phyloP scores from a whole-genome alignment of 2,888 invertebrate species.

The Encarsia formosa region DNA sequence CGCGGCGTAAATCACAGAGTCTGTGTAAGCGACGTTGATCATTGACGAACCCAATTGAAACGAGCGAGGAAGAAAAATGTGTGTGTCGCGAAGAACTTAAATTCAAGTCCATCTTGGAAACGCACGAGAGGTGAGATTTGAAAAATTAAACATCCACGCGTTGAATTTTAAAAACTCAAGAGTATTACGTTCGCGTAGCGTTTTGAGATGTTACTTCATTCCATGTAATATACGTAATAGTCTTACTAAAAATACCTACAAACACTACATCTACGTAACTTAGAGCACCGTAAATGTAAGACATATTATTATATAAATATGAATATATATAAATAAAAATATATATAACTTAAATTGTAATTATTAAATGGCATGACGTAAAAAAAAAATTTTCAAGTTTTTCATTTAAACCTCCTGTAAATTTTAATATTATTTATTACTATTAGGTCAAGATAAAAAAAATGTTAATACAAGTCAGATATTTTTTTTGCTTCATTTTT shows the following conservation, averaged over 20 bases:
- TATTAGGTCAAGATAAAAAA: too few species aligned
- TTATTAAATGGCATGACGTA: slow-evolving; percentile 51
- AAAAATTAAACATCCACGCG: too few species aligned
- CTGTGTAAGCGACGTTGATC: too few species aligned
- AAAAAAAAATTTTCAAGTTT: neutral
- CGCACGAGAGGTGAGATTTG: too few species aligned
- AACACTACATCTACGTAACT: slow-evolving; percentile 50
- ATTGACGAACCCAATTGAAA: neutral
- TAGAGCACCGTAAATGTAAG: slow-evolving; percentile 51
- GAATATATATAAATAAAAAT: slow-evolving; percentile 21
- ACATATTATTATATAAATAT: slow-evolving; percentile 45
- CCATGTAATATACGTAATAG: slow-evolving; percentile 53
- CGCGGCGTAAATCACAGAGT: too few species aligned
- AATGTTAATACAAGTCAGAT: too few species aligned
- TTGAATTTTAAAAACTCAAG: slow-evolving; percentile 41
- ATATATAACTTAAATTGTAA: slow-evolving; percentile 50
- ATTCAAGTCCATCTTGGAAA: too few species aligned
- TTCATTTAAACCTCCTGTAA: too few species aligned
- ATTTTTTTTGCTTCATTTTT: too few species aligned
- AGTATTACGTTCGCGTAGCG: slow-evolving; percentile 51
- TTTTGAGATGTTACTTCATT: slow-evolving; percentile 48
- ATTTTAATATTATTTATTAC: too few species aligned
- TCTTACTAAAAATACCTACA: slow-evolving; percentile 44
- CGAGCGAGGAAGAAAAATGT: neutral
- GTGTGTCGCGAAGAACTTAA: too few species aligned